A percentile compares a stretch with the other conserved stretches of the same genome.
These are phyloP conservation scores for Formica exsecta DNA, from an alignment of 1,140 invertebrate species.

Conservation along the genomic window DNA sequence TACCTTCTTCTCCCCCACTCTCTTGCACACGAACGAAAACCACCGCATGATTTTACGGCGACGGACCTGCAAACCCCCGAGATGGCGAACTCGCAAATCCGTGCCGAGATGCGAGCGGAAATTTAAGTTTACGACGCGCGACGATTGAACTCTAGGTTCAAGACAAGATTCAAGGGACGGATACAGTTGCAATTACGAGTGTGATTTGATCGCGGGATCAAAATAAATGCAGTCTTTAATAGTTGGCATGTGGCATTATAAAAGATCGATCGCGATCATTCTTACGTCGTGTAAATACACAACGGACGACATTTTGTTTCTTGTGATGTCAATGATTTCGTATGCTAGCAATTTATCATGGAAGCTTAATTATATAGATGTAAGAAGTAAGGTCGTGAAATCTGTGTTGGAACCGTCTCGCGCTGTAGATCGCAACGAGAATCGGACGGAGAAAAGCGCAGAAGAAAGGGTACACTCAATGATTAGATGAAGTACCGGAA, in stretches of 20 bases:
- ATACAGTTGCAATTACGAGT: neutral
- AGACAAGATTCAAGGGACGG: neutral
- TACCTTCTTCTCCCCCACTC: constrained; percentile 36
- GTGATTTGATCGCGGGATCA: neutral
- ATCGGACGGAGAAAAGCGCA: constrained; percentile 62
- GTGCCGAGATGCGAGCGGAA: neutral
- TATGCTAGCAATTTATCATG: neutral
- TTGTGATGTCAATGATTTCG: neutral
- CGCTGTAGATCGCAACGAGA: constrained; percentile 60
- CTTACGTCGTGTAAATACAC: neutral
- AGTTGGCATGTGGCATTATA: neutral
- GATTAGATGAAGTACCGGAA: constrained; percentile 71
- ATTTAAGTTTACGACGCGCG: constrained; percentile 11
- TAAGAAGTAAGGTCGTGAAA: constrained; percentile 47
- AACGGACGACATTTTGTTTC: neutral
- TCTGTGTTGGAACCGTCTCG: constrained; percentile 59
- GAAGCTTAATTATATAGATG: constrained; percentile 30
- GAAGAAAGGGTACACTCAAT: constrained; percentile 66
- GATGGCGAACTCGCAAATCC: constrained; percentile 12
- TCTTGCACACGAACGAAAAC: constrained; percentile 46
- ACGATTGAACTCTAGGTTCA: neutral
- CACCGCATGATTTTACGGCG: constrained; percentile 72
- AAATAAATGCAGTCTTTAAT: neutral
- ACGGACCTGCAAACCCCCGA: constrained; percentile 32
- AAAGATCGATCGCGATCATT: neutral